Conservation (phyloP, 2,888 invertebrate genomes). For the Branchipolynoe longqiensis region DNA sequence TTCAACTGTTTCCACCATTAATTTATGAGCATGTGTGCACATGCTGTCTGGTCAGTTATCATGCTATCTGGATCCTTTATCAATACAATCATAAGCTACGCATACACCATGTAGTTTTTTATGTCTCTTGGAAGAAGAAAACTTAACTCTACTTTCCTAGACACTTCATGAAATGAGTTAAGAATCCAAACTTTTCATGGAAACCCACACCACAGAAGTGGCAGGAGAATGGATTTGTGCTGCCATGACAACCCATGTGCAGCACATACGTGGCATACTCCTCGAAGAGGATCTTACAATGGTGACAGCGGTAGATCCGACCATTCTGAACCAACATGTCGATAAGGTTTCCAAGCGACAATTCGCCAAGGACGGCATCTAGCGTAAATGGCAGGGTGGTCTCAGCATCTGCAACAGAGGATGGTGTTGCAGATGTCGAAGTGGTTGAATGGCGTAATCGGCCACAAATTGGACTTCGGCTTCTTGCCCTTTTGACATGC, state of each 20-base stretch:
- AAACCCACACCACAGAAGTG: conserved; percentile 65
- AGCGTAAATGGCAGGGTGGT: conserved; percentile 36
- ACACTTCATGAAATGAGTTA: conserved; percentile 67
- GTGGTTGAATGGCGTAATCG: conserved; percentile 4
- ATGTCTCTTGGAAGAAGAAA: no score
- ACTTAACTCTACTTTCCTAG: conserved; percentile 11
- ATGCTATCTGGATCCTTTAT: no score
- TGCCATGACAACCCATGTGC: conserved; percentile 67
- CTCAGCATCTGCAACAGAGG: conserved; percentile 9
- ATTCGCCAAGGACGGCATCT: conserved; percentile 25
- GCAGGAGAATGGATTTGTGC: conserved; percentile 63
- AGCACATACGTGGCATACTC: conserved; percentile 66
- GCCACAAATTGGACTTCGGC: neutral
- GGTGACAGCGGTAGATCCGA: conserved; percentile 61
- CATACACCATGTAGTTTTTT: no score
- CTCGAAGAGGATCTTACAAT: conserved; percentile 66
- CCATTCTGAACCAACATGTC: conserved; percentile 62
- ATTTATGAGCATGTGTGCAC: no score
- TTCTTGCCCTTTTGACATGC: neutral
- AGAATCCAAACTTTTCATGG: conserved; percentile 64
- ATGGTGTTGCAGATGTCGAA: conserved; percentile 16
- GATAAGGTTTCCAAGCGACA: conserved; percentile 39
- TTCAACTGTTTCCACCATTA: no score
- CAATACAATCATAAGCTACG: no score
- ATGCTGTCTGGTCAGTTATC: no score